Conservation (phyloP, 2,113 vertebrate species). For the Caretta caretta region DNA sequence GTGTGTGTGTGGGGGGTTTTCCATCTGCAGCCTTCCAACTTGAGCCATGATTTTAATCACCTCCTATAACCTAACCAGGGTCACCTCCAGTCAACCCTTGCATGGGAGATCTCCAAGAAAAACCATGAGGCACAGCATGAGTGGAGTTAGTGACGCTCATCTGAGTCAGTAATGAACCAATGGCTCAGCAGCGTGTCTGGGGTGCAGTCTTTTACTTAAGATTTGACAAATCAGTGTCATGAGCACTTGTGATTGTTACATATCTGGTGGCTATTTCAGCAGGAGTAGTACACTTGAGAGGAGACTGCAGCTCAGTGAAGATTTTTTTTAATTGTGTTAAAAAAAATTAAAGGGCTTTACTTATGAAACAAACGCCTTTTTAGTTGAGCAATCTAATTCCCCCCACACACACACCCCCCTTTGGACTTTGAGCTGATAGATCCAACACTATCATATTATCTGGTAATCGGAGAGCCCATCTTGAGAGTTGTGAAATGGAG, state of each 20-base stretch:
- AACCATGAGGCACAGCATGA: neutral
- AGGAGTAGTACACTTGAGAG: neutral
- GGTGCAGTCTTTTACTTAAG: neutral
- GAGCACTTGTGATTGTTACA: neutral
- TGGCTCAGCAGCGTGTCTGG: neutral
- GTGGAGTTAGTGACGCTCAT: neutral
- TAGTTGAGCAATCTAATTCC: neutral
- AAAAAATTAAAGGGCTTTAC: neutral
- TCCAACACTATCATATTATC: neutral
- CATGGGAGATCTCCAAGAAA: neutral
- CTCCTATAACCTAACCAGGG: neutral
- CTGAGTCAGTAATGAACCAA: neutral
- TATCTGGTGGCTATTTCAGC: neutral
- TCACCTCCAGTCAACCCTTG: accelerated
- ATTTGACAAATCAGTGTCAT: neutral
- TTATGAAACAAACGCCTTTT: neutral
- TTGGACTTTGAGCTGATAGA: conserved; percentile 16
- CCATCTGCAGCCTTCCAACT: conserved; percentile 34
- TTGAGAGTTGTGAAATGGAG: conserved; percentile 25
- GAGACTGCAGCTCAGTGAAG: neutral
- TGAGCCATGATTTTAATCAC: neutral
- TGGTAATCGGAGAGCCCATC: neutral
- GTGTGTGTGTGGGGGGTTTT: neutral
- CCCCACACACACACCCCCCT: too few species aligned
- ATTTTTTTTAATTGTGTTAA: neutral